Base-by-base conservation (phyloP, 2,113 vertebrate genomes). In the Phoenicopterus ruber region DNA sequence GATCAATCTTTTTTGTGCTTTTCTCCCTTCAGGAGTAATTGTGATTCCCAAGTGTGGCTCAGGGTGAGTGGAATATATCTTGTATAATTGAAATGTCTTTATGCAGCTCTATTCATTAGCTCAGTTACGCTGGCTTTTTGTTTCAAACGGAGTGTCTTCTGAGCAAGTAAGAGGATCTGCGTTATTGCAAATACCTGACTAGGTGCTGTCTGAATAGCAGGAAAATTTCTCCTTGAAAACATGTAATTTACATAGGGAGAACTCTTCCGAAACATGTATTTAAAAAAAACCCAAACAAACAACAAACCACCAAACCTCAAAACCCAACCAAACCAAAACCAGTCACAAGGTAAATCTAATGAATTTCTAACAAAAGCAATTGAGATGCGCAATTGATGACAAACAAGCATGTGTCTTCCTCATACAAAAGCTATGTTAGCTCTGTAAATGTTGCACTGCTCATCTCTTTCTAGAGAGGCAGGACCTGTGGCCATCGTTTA, bases 81-180 rank as follows among this genome's bases (percentile, higher is more conserved):
- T 21, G 7, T 32, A 1, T 10, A 18, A 54, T 0, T 32, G 7
- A 57, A 70, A 34, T 0, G 4, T 16, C 36, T 71, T 47, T 26
- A 19, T 76, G 46, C 16, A 61, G 2, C 17, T 50, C 28, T 14
- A 8, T 31, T 79, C 3, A 9, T 50, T 55, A 47, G 13, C 13
- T 69, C 38, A 57, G 17, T 21, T 69, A 14, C 3, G 3, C 3
- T 66, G 44, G 24, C 31, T 61, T 90, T 93, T 55, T 25, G 18
- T 73, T 81, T 70, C 42, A 26, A 13, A 19, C 11, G 29, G 32
- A 28, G 18, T 5, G 5, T 40, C 40, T 69, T 31, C 28, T 6
- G 16, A 77, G 49, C 7, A 34, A 67, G 10, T 22, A 38, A 62
- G 13, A 17, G 3, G 1, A 42, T 32, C 20, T 70, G 31, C 21